phyloP scores from a whole-genome alignment of 2,888 invertebrate genomes.

The Chesias legatella region DNA sequence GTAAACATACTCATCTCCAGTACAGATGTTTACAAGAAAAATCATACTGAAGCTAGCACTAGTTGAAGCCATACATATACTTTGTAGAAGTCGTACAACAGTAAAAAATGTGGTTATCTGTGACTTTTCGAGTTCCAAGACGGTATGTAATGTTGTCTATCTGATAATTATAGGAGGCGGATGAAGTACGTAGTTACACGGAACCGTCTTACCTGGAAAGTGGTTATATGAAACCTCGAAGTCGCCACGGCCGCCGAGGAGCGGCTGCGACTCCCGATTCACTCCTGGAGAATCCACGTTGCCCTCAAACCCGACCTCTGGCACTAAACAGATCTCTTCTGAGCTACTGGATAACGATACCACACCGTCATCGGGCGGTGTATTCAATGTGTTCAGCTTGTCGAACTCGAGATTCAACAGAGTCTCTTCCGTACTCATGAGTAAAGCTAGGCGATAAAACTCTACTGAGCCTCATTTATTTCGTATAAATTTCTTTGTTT shows the following conservation, averaged over 20 bases:
- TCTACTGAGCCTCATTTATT: slow-evolving; percentile 78
- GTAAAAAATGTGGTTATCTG: slow-evolving; percentile 19
- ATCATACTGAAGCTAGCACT: slow-evolving; percentile 2
- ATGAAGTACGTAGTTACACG: slow-evolving; percentile 23
- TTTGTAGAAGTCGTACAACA: slow-evolving; percentile 46
- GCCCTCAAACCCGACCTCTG: slow-evolving; percentile 91
- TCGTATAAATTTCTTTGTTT: slow-evolving; percentile 74
- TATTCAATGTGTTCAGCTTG: slow-evolving; percentile 67
- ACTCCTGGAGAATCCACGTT: slow-evolving; percentile 91
- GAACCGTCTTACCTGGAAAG: slow-evolving; percentile 86
- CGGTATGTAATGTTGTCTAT: slow-evolving; percentile 30
- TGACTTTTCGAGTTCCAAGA: slow-evolving; percentile 22
- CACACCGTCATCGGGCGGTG: slow-evolving; percentile 80
- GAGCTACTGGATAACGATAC: slow-evolving; percentile 80
- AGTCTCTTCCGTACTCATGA: slow-evolving; percentile 83
- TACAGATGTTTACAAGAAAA: slow-evolving; percentile 32
- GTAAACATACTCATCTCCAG: slow-evolving; percentile 38
- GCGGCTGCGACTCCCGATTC: slow-evolving; percentile 96
- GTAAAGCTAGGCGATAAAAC: slow-evolving; percentile 68
- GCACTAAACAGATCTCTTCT: slow-evolving; percentile 88
- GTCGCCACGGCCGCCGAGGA: slow-evolving; percentile 91
- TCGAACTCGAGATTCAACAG: slow-evolving; percentile 83
- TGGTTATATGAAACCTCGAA: slow-evolving; percentile 89
- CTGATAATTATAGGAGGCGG: slow-evolving; percentile 31
- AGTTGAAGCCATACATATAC: slow-evolving; percentile 44